These are phyloP conservation scores for Grallaria varia DNA, from an alignment of 2,113 vertebrate genomes.

Conservation along the genomic window DNA sequence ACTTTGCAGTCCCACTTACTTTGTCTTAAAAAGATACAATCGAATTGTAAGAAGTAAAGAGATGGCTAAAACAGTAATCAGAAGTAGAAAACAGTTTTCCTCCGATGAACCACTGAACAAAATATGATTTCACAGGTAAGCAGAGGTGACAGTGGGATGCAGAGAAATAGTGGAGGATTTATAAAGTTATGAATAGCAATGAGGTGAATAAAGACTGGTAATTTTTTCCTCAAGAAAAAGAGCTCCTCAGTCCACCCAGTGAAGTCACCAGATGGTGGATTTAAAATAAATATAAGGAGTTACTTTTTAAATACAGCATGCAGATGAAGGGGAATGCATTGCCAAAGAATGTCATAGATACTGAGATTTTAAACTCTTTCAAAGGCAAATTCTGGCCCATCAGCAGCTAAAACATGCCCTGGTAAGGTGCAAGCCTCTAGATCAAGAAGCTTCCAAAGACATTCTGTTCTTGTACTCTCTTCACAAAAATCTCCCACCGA, in stretches of 20 bases:
- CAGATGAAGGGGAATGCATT: neutral
- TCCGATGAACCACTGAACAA: neutral
- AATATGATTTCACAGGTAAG: neutral
- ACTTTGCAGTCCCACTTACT: neutral
- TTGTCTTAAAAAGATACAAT: neutral
- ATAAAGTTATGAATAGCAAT: neutral
- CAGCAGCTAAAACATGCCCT: neutral
- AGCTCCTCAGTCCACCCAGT: neutral
- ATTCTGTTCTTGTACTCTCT: neutral
- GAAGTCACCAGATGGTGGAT: neutral
- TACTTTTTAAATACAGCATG: neutral
- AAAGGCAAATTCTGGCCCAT: neutral
- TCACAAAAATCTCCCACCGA: neutral
- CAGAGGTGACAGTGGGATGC: neutral
- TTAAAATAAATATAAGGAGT: neutral
- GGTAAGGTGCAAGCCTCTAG: neutral
- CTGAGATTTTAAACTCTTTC: neutral
- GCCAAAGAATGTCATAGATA: neutral
- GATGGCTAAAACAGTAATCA: neutral
- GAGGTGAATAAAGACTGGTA: neutral
- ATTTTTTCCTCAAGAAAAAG: neutral
- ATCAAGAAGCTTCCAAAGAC: neutral
- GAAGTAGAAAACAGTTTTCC: neutral
- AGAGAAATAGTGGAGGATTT: neutral
- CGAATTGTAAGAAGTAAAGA: neutral